A percentile compares a stretch with the other conserved stretches of the same genome.
Evolutionary conservation across 2,888 invertebrate species (phyloP).

Genomic region (Rhagium mordax): DNA sequence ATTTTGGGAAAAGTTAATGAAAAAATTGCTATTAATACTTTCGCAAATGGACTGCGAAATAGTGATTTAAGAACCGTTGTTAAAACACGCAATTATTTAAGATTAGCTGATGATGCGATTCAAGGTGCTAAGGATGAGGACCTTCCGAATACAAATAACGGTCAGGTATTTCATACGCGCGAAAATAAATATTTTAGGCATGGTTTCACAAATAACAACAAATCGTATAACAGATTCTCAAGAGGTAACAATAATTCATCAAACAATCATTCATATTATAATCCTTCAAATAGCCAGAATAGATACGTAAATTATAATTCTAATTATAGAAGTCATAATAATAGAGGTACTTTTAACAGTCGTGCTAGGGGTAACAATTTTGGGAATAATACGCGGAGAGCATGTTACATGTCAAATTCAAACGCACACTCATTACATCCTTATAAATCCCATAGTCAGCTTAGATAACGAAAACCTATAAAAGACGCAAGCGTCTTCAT

Average conservation of each 20-base stretch:
- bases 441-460: too few relatives aligned
- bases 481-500: too few relatives aligned
- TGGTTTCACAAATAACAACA: not conserved
- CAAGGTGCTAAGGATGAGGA: not conserved
- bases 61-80: not conserved
- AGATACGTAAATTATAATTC: too few relatives aligned
- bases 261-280: too few relatives aligned
- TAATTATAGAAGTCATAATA: too few relatives aligned
- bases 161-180: not conserved
- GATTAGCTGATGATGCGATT: not conserved
- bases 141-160: not conserved
- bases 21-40: conserved; percentile 49
- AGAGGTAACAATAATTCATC: not conserved
- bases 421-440: too few relatives aligned
- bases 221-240: not conserved
- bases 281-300: too few relatives aligned
- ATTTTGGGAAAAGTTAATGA: conserved; percentile 43
- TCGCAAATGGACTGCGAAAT: conserved; percentile 40
- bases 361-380: too few relatives aligned
- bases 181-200: not conserved
- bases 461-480: too few relatives aligned
- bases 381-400: too few relatives aligned
- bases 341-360: too few relatives aligned
- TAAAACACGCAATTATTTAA: not conserved
- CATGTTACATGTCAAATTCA: too few relatives aligned